Conservation (phyloP, 2,888 invertebrate species). For the Slavum lentiscoides region DNA sequence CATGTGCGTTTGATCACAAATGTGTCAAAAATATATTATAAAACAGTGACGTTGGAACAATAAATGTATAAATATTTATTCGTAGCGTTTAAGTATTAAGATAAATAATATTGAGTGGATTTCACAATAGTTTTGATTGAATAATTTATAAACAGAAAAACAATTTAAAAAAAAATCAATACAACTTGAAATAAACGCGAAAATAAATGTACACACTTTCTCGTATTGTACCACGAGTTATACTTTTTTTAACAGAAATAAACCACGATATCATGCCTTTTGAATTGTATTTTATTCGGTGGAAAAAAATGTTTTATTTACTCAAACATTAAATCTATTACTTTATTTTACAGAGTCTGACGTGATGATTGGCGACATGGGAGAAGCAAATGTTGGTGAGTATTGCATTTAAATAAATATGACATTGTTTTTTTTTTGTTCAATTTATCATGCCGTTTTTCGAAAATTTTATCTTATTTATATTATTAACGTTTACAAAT, state of each 20-base stretch:
- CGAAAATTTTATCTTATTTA: no score
- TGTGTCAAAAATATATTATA: background rate
- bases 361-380: constrained; percentile 51
- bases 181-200: background rate
- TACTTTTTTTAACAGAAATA: background rate
- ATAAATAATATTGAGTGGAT: background rate
- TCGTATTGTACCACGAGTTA: background rate
- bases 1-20: background rate
- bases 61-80: background rate
- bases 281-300: background rate
- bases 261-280: background rate
- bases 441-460: no score
- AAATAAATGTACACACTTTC: background rate
- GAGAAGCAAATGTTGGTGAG: constrained; percentile 43
- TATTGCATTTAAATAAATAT: background rate
- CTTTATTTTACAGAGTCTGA: constrained; percentile 38
- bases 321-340: background rate
- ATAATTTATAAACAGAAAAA: constrained; percentile 17
- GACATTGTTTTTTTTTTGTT: no score
- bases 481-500: no score
- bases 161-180: background rate
- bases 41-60: background rate
- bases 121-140: constrained; percentile 1
- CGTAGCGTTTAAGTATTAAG: background rate
- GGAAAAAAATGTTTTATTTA: background rate